A percentile compares a stretch with the other conserved stretches of the same genome.
phyloP scores from a whole-genome alignment of 2,888 invertebrate genomes.

The Cataglyphis cursor region DNA sequence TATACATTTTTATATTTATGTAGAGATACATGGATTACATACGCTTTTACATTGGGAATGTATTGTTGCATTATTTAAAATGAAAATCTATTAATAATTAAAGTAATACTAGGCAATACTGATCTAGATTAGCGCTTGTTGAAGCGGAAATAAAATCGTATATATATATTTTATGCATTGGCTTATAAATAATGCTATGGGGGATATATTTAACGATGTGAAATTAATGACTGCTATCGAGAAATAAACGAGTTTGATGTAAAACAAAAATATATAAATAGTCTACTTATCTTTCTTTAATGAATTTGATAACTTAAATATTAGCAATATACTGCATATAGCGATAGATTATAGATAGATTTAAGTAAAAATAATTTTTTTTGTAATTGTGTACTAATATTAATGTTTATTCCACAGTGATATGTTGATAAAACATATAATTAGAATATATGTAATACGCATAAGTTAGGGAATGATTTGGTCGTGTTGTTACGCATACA shows the following conservation, averaged over 20 bases:
- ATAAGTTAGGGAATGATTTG: constrained; percentile 43
- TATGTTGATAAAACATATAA: constrained; percentile 59
- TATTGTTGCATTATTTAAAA: constrained; percentile 12
- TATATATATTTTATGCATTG: constrained; percentile 1
- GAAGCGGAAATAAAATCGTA: not conserved
- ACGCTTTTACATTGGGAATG: constrained; percentile 20
- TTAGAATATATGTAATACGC: constrained; percentile 20
- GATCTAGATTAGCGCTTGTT: constrained; percentile 9
- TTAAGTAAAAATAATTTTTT: constrained; percentile 1
- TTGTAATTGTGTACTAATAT: not conserved
- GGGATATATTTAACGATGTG: not conserved
- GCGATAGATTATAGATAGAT: not conserved
- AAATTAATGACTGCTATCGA: constrained; percentile 23
- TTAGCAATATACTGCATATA: not conserved
- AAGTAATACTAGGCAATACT: constrained; percentile 24
- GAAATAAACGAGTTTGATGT: constrained; percentile 10
- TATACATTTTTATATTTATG: constrained; percentile 74
- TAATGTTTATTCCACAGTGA: constrained; percentile 37
- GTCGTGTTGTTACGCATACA: constrained; percentile 35
- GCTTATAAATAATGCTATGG: constrained; percentile 24
- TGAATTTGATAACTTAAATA: constrained; percentile 26
- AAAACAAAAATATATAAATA: not conserved
- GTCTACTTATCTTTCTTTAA: constrained; percentile 10
- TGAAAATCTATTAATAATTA: constrained; percentile 28
- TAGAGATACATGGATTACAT: constrained; percentile 53